These are phyloP conservation scores for Machimus rusticus DNA, from an alignment of 2,888 invertebrate species.

Conservation along the genomic window DNA sequence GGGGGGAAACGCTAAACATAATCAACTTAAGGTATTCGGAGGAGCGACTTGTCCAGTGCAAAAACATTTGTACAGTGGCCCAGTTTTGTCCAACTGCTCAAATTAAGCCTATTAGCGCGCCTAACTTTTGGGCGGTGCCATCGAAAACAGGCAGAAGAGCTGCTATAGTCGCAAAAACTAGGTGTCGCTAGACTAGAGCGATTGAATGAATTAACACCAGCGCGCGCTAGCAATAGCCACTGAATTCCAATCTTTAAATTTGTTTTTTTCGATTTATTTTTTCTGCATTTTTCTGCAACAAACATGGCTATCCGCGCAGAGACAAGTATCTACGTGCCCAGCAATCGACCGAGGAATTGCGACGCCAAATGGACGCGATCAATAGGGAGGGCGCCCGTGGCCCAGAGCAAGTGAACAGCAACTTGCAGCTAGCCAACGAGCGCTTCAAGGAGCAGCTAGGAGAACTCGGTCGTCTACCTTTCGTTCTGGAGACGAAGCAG, in stretches of 20 bases:
- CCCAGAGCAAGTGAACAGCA: constrained; percentile 34
- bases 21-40: constrained; percentile 46
- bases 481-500: constrained; percentile 46
- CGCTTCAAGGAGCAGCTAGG: constrained; percentile 46
- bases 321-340: constrained; percentile 48
- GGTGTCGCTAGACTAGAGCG: background rate
- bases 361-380: constrained; percentile 38
- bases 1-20: constrained; percentile 7
- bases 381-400: background rate
- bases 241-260: background rate
- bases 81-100: constrained; percentile 9
- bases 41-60: constrained; percentile 12
- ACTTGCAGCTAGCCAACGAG: constrained; percentile 41
- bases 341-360: constrained; percentile 45
- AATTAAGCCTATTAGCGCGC: constrained; percentile 32
- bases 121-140: background rate
- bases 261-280: background rate
- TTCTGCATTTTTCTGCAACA: background rate
- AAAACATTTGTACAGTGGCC: background rate
- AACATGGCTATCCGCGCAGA: constrained; percentile 17
- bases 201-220: background rate
- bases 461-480: constrained; percentile 46
- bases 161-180: background rate
- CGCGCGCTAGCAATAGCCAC: background rate
- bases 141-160: background rate